These are phyloP conservation scores for Toxotes jaculatrix DNA, from an alignment of 2,113 vertebrate species.

Conservation along the genomic window DNA sequence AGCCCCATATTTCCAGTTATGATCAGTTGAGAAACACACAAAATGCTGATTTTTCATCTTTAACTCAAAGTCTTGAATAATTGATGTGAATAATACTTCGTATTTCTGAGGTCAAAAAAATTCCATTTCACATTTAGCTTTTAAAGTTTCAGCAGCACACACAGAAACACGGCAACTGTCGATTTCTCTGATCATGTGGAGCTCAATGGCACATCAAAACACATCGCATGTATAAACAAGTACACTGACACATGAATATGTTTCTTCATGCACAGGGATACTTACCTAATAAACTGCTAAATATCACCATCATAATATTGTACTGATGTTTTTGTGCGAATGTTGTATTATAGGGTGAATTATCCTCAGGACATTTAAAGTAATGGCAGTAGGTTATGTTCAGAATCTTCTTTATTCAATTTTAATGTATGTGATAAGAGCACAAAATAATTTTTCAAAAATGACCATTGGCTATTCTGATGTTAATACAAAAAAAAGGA, in stretches of 20 bases:
- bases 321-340: not conserved
- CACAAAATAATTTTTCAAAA: not conserved
- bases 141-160: constrained; percentile 32
- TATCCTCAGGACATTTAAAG: constrained; percentile 7
- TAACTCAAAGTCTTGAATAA: constrained; percentile 66
- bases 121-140: constrained; percentile 32
- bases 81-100: constrained; percentile 68
- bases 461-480: constrained; percentile 26
- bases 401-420: constrained; percentile 13
- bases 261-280: not conserved
- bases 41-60: constrained; percentile 71
- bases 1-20: constrained; percentile 56
- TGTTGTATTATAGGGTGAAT: constrained; percentile 14
- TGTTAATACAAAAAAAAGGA: constrained; percentile 34
- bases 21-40: constrained; percentile 63
- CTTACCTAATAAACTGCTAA: not conserved
- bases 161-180: constrained; percentile 33
- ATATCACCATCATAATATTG: not conserved
- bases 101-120: constrained; percentile 44
- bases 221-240: not conserved
- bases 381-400: not conserved
- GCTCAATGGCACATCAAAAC: not conserved
- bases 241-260: no score
- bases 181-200: constrained; percentile 17
- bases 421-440: constrained; percentile 10